Evolutionary conservation across 2,888 invertebrate genomes (phyloP).

Genomic region (Cremastobaeus sp.): DNA sequence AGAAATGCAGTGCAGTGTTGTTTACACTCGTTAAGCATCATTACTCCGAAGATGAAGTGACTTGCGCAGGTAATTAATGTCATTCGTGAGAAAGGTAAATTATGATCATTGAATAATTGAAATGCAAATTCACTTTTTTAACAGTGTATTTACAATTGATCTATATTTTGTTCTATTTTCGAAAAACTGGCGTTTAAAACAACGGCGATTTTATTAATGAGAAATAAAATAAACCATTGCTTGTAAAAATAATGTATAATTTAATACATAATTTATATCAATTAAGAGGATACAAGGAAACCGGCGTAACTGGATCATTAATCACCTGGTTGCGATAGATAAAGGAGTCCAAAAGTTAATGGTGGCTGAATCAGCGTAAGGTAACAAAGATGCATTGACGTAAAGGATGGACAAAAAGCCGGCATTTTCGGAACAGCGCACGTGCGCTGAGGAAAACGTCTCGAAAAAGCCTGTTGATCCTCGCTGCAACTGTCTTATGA

Average conservation of each 20-base stretch:
- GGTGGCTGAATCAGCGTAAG: constrained; percentile 12
- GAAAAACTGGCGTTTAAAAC: not conserved
- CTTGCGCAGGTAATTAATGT: constrained; percentile 26
- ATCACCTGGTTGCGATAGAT: constrained; percentile 16
- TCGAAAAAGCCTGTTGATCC: constrained; percentile 18
- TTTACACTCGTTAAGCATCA: not conserved
- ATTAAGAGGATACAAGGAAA: constrained; percentile 4
- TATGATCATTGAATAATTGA: constrained; percentile 30
- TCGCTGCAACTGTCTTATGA: constrained; percentile 33
- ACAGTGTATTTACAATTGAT: no score
- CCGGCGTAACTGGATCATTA: constrained; percentile 4
- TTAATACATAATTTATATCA: not conserved
- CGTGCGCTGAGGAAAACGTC: constrained; percentile 24
- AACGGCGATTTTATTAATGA: not conserved
- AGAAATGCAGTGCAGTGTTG: constrained; percentile 1
- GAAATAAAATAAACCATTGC: no score
- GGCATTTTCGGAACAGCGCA: constrained; percentile 26
- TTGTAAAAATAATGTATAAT: not conserved
- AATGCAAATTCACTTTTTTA: no score
- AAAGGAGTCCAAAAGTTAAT: constrained; percentile 41
- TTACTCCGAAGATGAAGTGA: not conserved
- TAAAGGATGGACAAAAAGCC: constrained; percentile 17
- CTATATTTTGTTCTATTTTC: not conserved
- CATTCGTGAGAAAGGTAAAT: constrained; percentile 14
- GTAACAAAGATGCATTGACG: constrained; percentile 18